phyloP scores from a whole-genome alignment of 2,888 invertebrate species.

The Microplitis manilae region DNA sequence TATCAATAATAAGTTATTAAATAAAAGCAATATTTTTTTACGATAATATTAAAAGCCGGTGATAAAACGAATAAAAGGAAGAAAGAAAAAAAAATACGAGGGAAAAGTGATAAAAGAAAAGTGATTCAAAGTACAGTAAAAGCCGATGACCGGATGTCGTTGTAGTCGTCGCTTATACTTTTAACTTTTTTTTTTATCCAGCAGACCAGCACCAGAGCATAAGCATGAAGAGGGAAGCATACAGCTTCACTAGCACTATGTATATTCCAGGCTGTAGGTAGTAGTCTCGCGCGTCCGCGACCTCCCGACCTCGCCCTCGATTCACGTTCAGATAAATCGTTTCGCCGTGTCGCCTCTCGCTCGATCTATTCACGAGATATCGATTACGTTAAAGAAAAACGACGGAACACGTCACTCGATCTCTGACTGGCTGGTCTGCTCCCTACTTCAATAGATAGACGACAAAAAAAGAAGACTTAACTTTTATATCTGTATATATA shows the following conservation, averaged over 20 bases:
- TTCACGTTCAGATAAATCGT: slow-evolving; percentile 34
- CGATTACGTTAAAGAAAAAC: slow-evolving; percentile 39
- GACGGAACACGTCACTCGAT: slow-evolving; percentile 21
- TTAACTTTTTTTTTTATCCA: neutral
- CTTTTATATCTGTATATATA: neutral
- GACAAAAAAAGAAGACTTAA: neutral
- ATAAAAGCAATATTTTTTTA: neutral
- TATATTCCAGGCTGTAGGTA: no score
- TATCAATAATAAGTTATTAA: neutral
- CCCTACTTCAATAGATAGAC: neutral
- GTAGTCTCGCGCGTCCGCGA: slow-evolving; percentile 21
- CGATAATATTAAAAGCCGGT: neutral
- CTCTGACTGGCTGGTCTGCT: neutral
- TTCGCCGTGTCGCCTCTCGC: slow-evolving; percentile 33
- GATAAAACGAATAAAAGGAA: neutral
- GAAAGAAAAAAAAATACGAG: neutral
- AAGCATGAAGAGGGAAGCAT: neutral
- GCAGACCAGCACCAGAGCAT: neutral
- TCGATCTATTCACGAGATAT: slow-evolving; percentile 41
- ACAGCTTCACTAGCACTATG: neutral
- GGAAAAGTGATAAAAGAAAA: slow-evolving; percentile 6
- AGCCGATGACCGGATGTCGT: slow-evolving; percentile 17
- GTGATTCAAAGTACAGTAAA: slow-evolving; percentile 14
- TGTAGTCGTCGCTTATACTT: slow-evolving; percentile 1
- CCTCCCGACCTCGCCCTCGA: slow-evolving; percentile 35